Base-by-base conservation (phyloP, 1,140 invertebrate genomes). In the Brachionus rotundiformis region DNA sequence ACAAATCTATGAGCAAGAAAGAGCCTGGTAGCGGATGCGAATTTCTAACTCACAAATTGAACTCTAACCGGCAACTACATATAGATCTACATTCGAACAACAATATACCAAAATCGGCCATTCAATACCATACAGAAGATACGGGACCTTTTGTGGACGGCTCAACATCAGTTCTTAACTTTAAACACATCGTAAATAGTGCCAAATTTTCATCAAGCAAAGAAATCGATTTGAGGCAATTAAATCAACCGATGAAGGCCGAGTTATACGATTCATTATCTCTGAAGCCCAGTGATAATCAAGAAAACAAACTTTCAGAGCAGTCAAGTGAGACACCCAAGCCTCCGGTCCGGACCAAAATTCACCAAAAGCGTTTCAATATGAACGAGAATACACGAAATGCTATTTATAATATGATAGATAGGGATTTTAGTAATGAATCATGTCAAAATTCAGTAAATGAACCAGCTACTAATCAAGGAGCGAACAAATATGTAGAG, bases 1-100 rank as follows among this genome's bases (percentile, higher is more conserved):
- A 73, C 25, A 73, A 73, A 44, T 41, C 68, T 7, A 44, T 73
- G 68, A 44, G 39, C 36, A 73, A 73, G 44, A 73, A 73, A 73
- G 68, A 73, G n/a, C 68, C 68, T 4, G 68, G 68, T 29, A 73
- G 68, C 44, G 68, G 68, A n/a, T 73, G 68, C 29, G 68, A 73
- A 73, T 73, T 73, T 73, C 44, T 73, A 29, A 44, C 68, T 27
- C 33, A 73, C 44, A 41, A 44, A 29, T 25, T 73, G 0, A 73
- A 73, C 23, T 44, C 39, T 8, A 23, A 73, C 4, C 25, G 25
- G 29, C 33, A 73, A 44, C 23, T 44, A 25, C 16, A 73, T 44
- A 8, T 73, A 10, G 68, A 73, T 31, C 41, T 73, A 13, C 68
- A 73, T 19, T 33, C 63, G 25, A 73, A 73, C 44, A 47, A 73